phyloP scores from a whole-genome alignment of 2,113 vertebrate species.

The Ceyx cyanopectus region DNA sequence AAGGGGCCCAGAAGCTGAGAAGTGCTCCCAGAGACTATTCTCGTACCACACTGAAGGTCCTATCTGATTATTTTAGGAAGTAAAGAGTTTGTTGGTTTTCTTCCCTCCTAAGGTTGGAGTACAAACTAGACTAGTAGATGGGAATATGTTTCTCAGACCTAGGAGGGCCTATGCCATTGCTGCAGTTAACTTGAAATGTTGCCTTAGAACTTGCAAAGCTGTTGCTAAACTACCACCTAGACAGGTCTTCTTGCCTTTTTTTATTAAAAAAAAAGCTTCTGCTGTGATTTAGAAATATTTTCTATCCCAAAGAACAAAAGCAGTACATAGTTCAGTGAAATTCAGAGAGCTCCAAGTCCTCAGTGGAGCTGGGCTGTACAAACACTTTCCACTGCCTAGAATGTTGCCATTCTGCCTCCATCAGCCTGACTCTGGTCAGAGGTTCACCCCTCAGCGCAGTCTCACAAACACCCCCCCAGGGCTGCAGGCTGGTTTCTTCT shows the following conservation, averaged over 20 bases:
- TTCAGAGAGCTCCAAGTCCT: background rate
- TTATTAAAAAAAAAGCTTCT: background rate
- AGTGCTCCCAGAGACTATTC: background rate
- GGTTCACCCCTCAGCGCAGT: background rate
- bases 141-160: background rate
- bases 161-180: background rate
- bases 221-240: background rate
- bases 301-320: background rate
- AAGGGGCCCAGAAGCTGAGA: background rate
- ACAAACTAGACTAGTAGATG: background rate
- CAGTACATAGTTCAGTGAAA: background rate
- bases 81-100: background rate
- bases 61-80: background rate
- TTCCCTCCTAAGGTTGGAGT: background rate
- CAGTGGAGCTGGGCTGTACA: background rate
- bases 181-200: background rate
- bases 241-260: background rate
- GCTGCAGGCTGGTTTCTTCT: constrained; percentile 49
- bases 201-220: background rate
- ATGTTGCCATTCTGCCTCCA: background rate
- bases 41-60: background rate
- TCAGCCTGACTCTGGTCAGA: accelerated
- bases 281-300: background rate
- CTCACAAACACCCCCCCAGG: constrained; percentile 69
- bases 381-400: background rate